These are phyloP conservation scores for Tetrax tetrax DNA, from an alignment of 2,113 vertebrate genomes.

Conservation along the genomic window DNA sequence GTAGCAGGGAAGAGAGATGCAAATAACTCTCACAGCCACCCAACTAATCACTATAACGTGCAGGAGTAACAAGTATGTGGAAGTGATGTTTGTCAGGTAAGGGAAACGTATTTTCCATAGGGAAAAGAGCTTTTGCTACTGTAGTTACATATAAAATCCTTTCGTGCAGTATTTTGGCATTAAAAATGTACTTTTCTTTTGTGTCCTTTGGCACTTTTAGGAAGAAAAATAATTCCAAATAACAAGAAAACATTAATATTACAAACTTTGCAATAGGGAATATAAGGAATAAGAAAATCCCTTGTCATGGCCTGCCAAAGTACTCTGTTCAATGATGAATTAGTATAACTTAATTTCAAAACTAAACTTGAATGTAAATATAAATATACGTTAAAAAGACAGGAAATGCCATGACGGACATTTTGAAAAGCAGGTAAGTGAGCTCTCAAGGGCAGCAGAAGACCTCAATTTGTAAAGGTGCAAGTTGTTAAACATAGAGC, in stretches of 20 bases:
- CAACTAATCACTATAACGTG: conserved; percentile 39
- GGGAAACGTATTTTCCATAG: conserved; percentile 23
- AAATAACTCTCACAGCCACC: conserved; percentile 18
- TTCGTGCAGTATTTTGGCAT: neutral
- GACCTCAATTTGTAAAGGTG: neutral
- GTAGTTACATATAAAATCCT: neutral
- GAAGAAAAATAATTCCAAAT: neutral
- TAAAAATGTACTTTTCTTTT: neutral
- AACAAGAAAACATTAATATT: neutral
- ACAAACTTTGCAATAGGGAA: neutral
- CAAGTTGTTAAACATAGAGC: neutral
- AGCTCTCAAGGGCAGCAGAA: neutral
- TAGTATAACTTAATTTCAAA: neutral
- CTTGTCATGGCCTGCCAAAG: neutral
- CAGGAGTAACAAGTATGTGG: conserved; percentile 19
- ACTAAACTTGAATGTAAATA: neutral
- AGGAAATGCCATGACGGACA: neutral
- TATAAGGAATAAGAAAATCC: neutral
- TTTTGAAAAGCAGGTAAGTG: neutral
- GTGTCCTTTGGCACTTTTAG: neutral
- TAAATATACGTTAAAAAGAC: neutral
- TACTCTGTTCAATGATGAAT: neutral
- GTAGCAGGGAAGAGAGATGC: conserved; percentile 66
- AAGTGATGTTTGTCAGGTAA: conserved; percentile 39
- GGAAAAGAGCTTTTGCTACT: conserved; percentile 7